A percentile compares a stretch with the other conserved stretches of the same genome.
These are phyloP conservation scores for Platycnemis pennipes DNA, from an alignment of 2,888 invertebrate genomes.

Conservation along the genomic window DNA sequence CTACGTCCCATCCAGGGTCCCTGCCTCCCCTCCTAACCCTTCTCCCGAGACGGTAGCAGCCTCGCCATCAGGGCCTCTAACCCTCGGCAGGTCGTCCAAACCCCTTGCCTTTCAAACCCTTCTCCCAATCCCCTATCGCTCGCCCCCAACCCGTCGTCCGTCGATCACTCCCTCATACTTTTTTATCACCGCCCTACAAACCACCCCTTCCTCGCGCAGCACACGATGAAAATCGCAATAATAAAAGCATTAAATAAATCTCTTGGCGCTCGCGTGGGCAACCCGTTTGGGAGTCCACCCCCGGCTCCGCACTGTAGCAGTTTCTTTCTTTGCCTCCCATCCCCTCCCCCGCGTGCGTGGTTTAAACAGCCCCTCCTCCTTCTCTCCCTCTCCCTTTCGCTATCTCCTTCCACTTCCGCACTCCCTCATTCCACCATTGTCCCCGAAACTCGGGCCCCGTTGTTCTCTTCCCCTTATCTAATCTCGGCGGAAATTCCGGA, in stretches of 20 bases:
- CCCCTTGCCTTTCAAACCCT: background rate
- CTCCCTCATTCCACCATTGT: conserved; percentile 48
- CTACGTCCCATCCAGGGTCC: background rate
- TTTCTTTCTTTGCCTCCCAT: too few relatives aligned
- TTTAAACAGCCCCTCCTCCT: background rate
- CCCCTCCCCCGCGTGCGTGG: background rate
- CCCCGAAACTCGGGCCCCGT: conserved; percentile 17
- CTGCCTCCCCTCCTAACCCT: background rate
- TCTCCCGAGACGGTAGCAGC: too few relatives aligned
- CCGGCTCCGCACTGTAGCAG: background rate
- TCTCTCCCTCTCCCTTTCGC: background rate
- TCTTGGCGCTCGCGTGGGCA: background rate
- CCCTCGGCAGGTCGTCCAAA: too few relatives aligned
- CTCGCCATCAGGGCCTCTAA: too few relatives aligned
- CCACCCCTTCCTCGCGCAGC: background rate
- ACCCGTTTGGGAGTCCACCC: background rate
- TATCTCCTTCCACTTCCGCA: background rate
- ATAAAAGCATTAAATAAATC: conserved; percentile 12
- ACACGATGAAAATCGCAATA: background rate
- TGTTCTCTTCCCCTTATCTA: conserved; percentile 61
- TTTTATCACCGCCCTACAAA: background rate
- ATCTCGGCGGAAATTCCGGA: conserved; percentile 62
- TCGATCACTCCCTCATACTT: background rate
- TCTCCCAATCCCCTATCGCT: background rate
- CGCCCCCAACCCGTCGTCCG: background rate